Evolutionary conservation across 2,888 invertebrate genomes (phyloP), one percentile per base, ranked within the genome.

Genomic region (Apamea epomidion): DNA sequence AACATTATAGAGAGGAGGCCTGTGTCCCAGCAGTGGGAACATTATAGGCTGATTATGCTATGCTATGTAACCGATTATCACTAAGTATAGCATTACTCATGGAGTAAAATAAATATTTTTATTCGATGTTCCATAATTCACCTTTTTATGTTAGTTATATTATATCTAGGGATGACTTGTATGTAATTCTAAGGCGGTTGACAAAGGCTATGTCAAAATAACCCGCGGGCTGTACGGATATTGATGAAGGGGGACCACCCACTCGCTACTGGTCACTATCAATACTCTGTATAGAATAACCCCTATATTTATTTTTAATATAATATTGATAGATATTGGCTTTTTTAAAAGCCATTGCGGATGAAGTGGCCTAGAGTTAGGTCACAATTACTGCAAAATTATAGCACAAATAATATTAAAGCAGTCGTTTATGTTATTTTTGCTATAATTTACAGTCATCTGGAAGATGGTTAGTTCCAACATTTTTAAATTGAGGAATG

Each of bases 161-260:
- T 84, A 87, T 89, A 82, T 90, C 78, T 89, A 89, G 79, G 81
- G 89, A 84, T 84, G 75, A 86, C 88, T 87, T 79, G 79, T 76
- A 74, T 80, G 67, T 83, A 81, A 86, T 85, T 83, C 81, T 82
- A 82, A 74, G 82, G 74, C 81, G 73, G 48, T 83, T 72, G 81
- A 90, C 90, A 89, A 89, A 89, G 80, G 85, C 82, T 68, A 76
- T 79, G 87, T 87, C 88, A 88, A 89, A 89, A 89, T 83, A 85
- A 81, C 83, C 88, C 85, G 84, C 80, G 73, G 86, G 84, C 77
- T 73, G 79, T 87, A 84, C 85, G 91, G 90, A 89, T 89, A 87
- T 91, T 88, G 90, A 88, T 84, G 82, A 54, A 72, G 62, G 73
- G 54, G 60, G 70, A 74, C 77, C 76, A 54, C 76, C 78, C 77